A percentile compares a stretch with the other conserved stretches of the same genome.
Conservation (phyloP, 2,888 invertebrate genomes). For the Griposia aprilina region DNA sequence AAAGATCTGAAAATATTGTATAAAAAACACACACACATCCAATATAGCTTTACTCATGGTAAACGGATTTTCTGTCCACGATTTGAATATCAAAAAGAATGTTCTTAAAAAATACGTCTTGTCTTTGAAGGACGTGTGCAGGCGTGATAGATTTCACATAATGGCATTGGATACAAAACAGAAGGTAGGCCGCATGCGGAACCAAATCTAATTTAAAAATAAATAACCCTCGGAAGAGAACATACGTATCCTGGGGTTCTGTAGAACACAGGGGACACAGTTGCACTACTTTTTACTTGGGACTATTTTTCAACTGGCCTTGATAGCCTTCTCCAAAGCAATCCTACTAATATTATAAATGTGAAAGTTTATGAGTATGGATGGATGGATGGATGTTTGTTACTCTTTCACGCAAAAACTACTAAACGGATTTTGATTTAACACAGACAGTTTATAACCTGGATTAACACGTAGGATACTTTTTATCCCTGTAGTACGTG, state of each 20-base stretch:
- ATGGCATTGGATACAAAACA: slow-evolving; percentile 75
- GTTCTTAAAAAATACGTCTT: slow-evolving; percentile 66
- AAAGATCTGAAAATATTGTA: slow-evolving; percentile 4
- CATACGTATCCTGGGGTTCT: slow-evolving; percentile 28
- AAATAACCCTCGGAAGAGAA: slow-evolving; percentile 60
- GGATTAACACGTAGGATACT: too few relatives aligned
- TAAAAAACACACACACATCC: slow-evolving; percentile 19
- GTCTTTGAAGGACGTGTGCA: slow-evolving; percentile 57
- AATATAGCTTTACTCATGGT: slow-evolving; percentile 47
- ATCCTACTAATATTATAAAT: too few relatives aligned
- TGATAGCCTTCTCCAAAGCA: background rate
- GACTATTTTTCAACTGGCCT: background rate
- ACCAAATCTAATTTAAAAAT: slow-evolving; percentile 81
- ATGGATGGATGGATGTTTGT: too few relatives aligned
- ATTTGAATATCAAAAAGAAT: slow-evolving; percentile 80
- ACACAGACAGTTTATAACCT: too few relatives aligned
- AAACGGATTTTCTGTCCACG: slow-evolving; percentile 53
- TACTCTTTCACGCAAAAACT: too few relatives aligned
- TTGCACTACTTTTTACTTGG: slow-evolving; percentile 5
- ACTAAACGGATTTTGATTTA: too few relatives aligned
- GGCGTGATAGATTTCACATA: slow-evolving; percentile 64
- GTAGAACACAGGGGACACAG: background rate
- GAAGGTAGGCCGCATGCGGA: slow-evolving; percentile 71
- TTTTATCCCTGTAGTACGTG: too few relatives aligned
- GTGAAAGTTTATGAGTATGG: too few relatives aligned